A percentile compares a stretch with the other conserved stretches of the same genome.
Conservation (phyloP, 2,888 invertebrate genomes). For the Cheilosia grossa region DNA sequence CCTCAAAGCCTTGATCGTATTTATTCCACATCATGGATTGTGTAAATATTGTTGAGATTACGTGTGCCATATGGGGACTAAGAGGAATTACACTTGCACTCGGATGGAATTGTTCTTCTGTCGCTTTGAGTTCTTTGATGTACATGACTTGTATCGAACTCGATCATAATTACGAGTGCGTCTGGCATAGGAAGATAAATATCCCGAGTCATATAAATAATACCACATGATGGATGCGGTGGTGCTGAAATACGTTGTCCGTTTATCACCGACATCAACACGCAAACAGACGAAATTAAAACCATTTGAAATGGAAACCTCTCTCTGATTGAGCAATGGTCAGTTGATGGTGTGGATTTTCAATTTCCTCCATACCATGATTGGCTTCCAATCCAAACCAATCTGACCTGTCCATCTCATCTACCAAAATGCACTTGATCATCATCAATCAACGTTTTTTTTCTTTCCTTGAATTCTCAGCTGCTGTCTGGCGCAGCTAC, state of each 20-base stretch:
- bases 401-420: conserved; percentile 53
- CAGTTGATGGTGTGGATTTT: conserved; percentile 59
- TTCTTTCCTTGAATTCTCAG: conserved; percentile 29
- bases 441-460: conserved; percentile 62
- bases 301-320: conserved; percentile 52
- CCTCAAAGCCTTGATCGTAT: conserved; percentile 29
- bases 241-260: conserved; percentile 51
- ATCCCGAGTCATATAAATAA: conserved; percentile 44
- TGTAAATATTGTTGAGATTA: conserved; percentile 25
- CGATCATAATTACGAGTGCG: conserved; percentile 33
- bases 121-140: conserved; percentile 42
- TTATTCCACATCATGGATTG: conserved; percentile 29
- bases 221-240: conserved; percentile 65
- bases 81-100: conserved; percentile 12
- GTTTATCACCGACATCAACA: conserved; percentile 61
- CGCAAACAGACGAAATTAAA: conserved; percentile 58
- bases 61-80: conserved; percentile 25
- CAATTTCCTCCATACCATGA: conserved; percentile 22
- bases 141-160: neutral
- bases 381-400: conserved; percentile 36
- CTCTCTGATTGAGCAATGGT: conserved; percentile 58
- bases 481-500: conserved; percentile 23
- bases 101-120: conserved; percentile 41
- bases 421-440: conserved; percentile 57
- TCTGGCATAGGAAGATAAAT: conserved; percentile 38